Evolutionary conservation across 2,113 vertebrate genomes (phyloP).

Genomic region (Rhagologus leucostigma): DNA sequence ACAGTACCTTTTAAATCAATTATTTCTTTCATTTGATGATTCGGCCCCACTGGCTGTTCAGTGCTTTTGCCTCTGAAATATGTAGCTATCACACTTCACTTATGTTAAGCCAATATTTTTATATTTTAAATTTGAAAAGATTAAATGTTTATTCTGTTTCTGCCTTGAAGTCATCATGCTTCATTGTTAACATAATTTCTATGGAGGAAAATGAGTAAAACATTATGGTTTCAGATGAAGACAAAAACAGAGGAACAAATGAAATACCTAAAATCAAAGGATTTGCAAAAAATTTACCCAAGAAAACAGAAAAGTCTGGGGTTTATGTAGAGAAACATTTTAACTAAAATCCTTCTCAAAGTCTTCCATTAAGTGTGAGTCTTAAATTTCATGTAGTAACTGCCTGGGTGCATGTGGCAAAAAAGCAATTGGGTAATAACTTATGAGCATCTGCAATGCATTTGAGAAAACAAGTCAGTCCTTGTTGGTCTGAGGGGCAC

Average conservation of each 20-base stretch:
- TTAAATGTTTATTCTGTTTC: background rate
- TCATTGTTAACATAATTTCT: background rate
- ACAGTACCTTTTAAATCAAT: background rate
- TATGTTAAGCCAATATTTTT: background rate
- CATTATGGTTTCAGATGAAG: background rate
- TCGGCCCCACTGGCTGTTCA: background rate
- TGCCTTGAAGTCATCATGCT: background rate
- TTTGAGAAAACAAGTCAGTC: constrained; percentile 12
- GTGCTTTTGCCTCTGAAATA: background rate
- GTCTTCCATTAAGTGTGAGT: background rate
- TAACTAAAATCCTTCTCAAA: background rate
- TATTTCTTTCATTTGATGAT: background rate
- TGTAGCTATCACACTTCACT: background rate
- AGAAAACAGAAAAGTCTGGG: background rate
- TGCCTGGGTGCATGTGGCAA: background rate
- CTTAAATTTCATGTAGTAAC: background rate
- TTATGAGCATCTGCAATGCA: constrained; percentile 8
- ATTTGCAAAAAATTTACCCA: background rate
- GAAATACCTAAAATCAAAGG: background rate
- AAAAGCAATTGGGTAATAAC: constrained; percentile 46
- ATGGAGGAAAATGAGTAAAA: background rate
- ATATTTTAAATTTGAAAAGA: background rate
- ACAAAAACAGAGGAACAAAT: background rate
- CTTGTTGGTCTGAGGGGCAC: background rate
- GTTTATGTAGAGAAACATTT: background rate